Evolutionary conservation across 2,888 invertebrate genomes (phyloP).

Genomic region (Lysandra coridon): DNA sequence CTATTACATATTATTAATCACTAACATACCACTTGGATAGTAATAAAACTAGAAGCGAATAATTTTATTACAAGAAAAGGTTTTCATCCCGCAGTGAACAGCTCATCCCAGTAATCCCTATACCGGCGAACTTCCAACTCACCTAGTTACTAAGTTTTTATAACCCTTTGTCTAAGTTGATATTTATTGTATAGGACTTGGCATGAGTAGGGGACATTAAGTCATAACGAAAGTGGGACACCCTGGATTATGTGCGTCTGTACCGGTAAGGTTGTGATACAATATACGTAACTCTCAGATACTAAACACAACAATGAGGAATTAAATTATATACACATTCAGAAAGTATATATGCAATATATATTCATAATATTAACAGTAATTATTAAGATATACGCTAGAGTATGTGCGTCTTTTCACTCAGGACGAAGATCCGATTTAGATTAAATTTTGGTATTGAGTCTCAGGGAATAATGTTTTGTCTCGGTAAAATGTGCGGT

Average conservation of each 20-base stretch:
- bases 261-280: background rate
- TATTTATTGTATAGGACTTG: conserved; percentile 20
- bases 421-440: too few species aligned
- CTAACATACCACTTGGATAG: background rate
- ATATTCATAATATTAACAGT: too few species aligned
- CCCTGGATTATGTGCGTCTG: conserved; percentile 41
- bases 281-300: background rate
- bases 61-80: conserved; percentile 3
- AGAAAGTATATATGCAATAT: too few species aligned
- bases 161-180: conserved; percentile 20
- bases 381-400: too few species aligned
- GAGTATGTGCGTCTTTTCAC: too few species aligned
- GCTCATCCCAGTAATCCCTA: conserved; percentile 3
- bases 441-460: too few species aligned
- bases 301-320: background rate
- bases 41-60: background rate
- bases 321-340: too few species aligned
- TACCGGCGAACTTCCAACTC: background rate
- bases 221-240: conserved; percentile 54
- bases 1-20: background rate
- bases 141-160: conserved; percentile 20
- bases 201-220: conserved; percentile 24
- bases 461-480: too few species aligned
- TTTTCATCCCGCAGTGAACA: background rate
- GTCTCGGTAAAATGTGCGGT: too few species aligned